Conservation (phyloP, 2,888 invertebrate species). For the Mythimna impura region DNA sequence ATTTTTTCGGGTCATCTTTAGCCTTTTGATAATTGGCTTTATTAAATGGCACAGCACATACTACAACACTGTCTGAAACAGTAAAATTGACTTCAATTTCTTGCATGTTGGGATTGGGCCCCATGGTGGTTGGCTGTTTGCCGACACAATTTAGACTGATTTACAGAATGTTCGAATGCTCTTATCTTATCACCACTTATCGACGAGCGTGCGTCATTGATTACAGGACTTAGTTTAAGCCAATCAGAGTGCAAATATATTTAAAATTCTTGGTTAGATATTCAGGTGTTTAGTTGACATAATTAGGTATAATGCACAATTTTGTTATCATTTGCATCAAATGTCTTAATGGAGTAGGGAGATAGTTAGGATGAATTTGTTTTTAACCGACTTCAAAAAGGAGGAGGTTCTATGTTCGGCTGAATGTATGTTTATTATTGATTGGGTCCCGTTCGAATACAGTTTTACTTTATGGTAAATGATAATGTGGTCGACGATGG, state of each 20-base stretch:
- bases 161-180: not conserved
- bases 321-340: not conserved
- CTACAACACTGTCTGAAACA: constrained; percentile 4
- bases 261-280: not conserved
- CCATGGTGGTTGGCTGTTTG: constrained; percentile 30
- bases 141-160: constrained; percentile 21
- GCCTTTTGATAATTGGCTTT: constrained; percentile 35
- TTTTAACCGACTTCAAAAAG: too few relatives aligned
- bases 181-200: constrained; percentile 53
- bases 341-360: not conserved
- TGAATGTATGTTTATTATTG: too few relatives aligned
- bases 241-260: constrained; percentile 14
- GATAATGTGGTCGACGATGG: too few relatives aligned
- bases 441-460: too few relatives aligned
- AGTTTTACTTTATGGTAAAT: too few relatives aligned
- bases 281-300: constrained; percentile 3
- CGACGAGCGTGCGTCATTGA: constrained; percentile 39
- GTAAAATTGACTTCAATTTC: constrained; percentile 9
- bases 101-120: constrained; percentile 38
- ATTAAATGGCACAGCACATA: constrained; percentile 47
- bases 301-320: not conserved
- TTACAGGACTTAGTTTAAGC: constrained; percentile 14
- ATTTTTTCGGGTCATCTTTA: not conserved
- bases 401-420: too few relatives aligned
- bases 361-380: too few relatives aligned